These are phyloP conservation scores for Eilema caniola DNA, from an alignment of 2,888 invertebrate genomes.

Conservation along the genomic window DNA sequence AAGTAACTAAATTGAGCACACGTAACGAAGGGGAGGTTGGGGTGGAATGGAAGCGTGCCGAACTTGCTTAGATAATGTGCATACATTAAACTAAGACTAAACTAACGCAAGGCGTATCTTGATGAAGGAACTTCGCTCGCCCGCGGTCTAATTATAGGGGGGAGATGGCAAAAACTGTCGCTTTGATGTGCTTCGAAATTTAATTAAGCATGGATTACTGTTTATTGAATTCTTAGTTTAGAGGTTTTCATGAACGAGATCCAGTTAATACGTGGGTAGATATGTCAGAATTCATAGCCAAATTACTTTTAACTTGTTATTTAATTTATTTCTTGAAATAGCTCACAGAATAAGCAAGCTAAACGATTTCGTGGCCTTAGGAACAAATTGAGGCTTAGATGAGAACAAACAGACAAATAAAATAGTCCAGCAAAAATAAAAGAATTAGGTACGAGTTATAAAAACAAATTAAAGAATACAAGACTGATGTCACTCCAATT, in stretches of 20 bases:
- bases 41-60: constrained; percentile 61
- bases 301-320: neutral
- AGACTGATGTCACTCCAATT: neutral
- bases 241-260: constrained; percentile 7
- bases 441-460: no score
- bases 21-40: constrained; percentile 61
- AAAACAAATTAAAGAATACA: neutral
- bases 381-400: neutral
- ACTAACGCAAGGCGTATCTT: constrained; percentile 82
- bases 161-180: constrained; percentile 62
- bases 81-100: constrained; percentile 86
- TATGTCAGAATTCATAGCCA: neutral
- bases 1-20: constrained; percentile 73
- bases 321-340: neutral
- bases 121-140: constrained; percentile 83
- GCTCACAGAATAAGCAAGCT: neutral
- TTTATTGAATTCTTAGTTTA: constrained; percentile 36
- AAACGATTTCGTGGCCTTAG: neutral
- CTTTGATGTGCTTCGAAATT: constrained; percentile 54
- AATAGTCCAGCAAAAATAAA: neutral
- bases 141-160: constrained; percentile 80
- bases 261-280: constrained; percentile 15
- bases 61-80: constrained; percentile 87
- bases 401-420: neutral
- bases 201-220: constrained; percentile 47